Conservation (phyloP, 2,888 invertebrate species). For the Pocota personata region DNA sequence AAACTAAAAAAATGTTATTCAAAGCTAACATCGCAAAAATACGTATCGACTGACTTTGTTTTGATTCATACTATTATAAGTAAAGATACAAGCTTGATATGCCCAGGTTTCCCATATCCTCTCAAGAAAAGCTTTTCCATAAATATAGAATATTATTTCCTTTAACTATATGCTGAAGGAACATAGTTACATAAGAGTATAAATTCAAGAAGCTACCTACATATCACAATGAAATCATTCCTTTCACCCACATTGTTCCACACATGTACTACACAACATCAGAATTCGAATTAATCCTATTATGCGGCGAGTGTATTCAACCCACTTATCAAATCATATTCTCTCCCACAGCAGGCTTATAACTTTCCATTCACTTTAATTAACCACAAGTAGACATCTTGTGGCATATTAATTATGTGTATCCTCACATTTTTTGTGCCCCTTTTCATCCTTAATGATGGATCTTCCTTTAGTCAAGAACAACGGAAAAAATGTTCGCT, state of each 20-base stretch:
- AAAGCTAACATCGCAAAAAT: too few relatives aligned
- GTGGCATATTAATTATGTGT: constrained; percentile 39
- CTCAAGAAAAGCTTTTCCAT: not conserved
- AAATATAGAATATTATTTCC: not conserved
- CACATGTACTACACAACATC: not conserved
- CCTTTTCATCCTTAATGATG: constrained; percentile 14
- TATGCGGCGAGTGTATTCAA: constrained; percentile 10
- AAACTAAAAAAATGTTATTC: too few relatives aligned
- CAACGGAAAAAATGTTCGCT: not conserved
- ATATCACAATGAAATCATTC: not conserved
- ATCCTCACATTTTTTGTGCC: constrained; percentile 3
- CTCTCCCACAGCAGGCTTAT: constrained; percentile 15
- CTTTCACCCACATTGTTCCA: not conserved
- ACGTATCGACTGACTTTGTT: too few relatives aligned
- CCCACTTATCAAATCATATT: constrained; percentile 15
- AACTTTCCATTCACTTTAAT: constrained; percentile 32
- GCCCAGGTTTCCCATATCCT: too few relatives aligned
- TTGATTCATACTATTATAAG: too few relatives aligned
- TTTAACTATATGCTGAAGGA: not conserved
- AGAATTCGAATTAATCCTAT: constrained; percentile 19
- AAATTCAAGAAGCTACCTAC: not conserved
- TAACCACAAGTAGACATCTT: constrained; percentile 41
- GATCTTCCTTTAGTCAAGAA: not conserved
- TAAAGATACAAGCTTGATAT: too few relatives aligned
- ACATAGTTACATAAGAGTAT: not conserved